Base-by-base conservation (phyloP, 2,888 invertebrate genomes). In the Chymomyza fuscimana region DNA sequence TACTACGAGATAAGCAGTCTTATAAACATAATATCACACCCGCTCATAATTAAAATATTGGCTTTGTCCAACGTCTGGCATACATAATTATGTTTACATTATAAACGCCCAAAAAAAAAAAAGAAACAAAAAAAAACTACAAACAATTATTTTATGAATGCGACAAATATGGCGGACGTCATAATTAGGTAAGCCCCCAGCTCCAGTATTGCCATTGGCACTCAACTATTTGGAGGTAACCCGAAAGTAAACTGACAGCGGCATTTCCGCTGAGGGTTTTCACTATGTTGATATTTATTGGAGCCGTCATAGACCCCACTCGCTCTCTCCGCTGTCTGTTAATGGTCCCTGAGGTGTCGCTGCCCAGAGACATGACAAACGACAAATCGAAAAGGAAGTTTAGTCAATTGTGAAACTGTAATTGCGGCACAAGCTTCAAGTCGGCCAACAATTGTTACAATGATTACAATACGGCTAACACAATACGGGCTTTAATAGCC, bases 11-110 rank as follows among this genome's bases (percentile, higher is more conserved):
- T 32, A 32, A 9, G 7, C 32, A 5, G 32, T 9, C 32, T 32
- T 32, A 32, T 54, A n/a, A 54, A n/a, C 9, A 5, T 19, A 6
- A n/a, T 19, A 19, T 19, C 16, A 19, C 16, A 54, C 16, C 54
- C 9, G 54, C 22, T 54, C 54, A 86, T 86, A 88, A 85, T 88
- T 88, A 80, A 85, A 88, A 86, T 85, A 84, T 84, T 84, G 77
- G 4, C 10, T 67, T 59, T 70, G 16, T 61, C 70, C 56, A 62
- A 64, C 69, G 71, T 58, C n/a, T 65, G 46, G 84, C 78, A 85
- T 85, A 70, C 40, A 63, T 84, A 86, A 85, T 80, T 73, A 46
- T 12, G 12, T 12, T 46, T 12, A 46, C 40, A 46, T 46, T 46
- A 12, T 15, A 12, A 46, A 12, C 40, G 12, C 5, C 10, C 40